Conservation (phyloP, 2,888 invertebrate genomes). For the Sesamia inferens region DNA sequence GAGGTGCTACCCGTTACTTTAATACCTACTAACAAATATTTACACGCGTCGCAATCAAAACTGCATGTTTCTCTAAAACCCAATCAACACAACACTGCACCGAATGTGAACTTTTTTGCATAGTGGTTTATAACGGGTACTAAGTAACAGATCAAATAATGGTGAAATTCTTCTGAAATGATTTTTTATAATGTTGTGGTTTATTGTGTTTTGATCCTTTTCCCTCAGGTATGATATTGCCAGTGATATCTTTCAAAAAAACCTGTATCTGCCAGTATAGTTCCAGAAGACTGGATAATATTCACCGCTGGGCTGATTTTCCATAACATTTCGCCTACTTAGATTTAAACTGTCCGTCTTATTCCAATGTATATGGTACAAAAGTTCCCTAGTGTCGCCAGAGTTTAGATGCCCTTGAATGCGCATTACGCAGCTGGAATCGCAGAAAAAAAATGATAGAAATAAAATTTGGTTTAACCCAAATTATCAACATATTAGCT, state of each 20-base stretch:
- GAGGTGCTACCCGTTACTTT: not conserved
- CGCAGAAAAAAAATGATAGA: too few species aligned
- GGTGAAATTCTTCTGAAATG: constrained; percentile 45
- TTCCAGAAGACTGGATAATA: not conserved
- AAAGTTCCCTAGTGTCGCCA: too few species aligned
- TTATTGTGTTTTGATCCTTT: constrained; percentile 38
- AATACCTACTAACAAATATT: constrained; percentile 10
- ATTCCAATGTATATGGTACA: too few species aligned
- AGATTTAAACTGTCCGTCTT: too few species aligned
- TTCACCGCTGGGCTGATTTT: not conserved
- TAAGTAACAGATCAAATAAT: constrained; percentile 18
- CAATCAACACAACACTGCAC: constrained; percentile 47
- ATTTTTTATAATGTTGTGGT: constrained; percentile 15
- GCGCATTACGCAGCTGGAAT: too few species aligned
- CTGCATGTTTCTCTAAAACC: constrained; percentile 35
- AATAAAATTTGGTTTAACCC: too few species aligned
- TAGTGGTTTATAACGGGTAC: constrained; percentile 4
- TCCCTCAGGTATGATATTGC: constrained; percentile 31
- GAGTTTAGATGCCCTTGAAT: too few species aligned
- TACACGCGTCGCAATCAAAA: constrained; percentile 15
- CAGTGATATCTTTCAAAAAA: not conserved
- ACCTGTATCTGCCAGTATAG: not conserved
- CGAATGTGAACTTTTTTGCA: not conserved
- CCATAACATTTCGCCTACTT: not conserved
- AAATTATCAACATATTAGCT: too few species aligned